These are phyloP conservation scores for Esperia sulphurella DNA, from an alignment of 2,888 invertebrate species.

Conservation along the genomic window DNA sequence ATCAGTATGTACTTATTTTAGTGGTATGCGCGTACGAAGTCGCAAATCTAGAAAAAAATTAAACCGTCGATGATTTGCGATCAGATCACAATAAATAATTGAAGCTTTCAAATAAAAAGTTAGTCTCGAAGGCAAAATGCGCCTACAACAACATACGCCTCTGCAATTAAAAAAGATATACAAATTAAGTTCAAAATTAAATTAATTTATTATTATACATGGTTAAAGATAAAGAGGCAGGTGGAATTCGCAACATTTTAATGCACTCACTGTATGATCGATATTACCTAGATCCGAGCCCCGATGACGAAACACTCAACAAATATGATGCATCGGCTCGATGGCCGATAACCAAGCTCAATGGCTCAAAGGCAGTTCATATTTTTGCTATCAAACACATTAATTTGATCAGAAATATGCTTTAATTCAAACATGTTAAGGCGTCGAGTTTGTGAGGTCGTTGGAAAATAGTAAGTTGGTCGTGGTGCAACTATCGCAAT, in stretches of 20 bases:
- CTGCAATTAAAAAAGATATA: too few relatives aligned
- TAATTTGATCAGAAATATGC: not conserved
- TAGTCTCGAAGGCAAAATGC: too few relatives aligned
- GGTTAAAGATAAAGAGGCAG: not conserved
- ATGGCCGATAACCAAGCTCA: slow-evolving; percentile 52
- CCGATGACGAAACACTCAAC: slow-evolving; percentile 65
- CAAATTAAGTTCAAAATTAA: too few relatives aligned
- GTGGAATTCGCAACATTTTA: slow-evolving; percentile 4
- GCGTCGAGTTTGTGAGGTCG: not conserved
- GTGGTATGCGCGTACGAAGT: too few relatives aligned
- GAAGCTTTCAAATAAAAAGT: too few relatives aligned
- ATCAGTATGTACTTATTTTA: too few relatives aligned
- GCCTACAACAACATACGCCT: too few relatives aligned
- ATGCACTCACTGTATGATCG: slow-evolving; percentile 41
- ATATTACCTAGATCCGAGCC: slow-evolving; percentile 48
- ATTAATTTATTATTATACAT: too few relatives aligned
- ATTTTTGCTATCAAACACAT: slow-evolving; percentile 9
- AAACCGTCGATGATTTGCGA: too few relatives aligned
- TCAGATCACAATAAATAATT: too few relatives aligned
- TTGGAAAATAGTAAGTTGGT: slow-evolving; percentile 10
- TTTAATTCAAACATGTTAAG: not conserved
- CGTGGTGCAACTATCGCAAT: slow-evolving; percentile 50
- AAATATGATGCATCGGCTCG: slow-evolving; percentile 73
- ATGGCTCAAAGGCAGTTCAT: slow-evolving; percentile 32
- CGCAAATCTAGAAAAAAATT: too few relatives aligned